Conservation (phyloP, 2,797 vertebrate genomes). For the Poeciliopsis presidionis region DNA sequence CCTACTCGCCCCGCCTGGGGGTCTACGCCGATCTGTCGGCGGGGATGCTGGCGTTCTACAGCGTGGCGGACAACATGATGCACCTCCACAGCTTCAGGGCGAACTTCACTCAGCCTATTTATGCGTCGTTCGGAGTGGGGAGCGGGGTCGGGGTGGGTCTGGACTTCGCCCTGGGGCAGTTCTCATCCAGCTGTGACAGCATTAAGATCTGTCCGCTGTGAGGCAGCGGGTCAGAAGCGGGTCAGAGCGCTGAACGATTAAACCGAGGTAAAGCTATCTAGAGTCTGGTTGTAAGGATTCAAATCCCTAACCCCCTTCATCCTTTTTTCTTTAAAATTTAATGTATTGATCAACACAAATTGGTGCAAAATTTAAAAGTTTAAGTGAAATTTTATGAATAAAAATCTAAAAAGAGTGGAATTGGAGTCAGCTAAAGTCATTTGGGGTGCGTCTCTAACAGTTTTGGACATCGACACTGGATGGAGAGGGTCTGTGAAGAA, state of each 20-base stretch:
- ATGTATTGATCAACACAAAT: neutral
- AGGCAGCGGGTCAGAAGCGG: neutral
- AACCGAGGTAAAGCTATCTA: neutral
- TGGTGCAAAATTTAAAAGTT: neutral
- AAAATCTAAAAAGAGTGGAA: neutral
- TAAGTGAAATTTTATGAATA: neutral
- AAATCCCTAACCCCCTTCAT: neutral
- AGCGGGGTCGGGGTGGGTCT: slow-evolving; percentile 81
- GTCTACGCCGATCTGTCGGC: slow-evolving; percentile 73
- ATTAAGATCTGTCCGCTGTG: slow-evolving; percentile 81
- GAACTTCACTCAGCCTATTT: slow-evolving; percentile 77
- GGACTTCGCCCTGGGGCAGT: slow-evolving; percentile 83
- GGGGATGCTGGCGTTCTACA: slow-evolving; percentile 76
- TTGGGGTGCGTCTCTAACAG: neutral
- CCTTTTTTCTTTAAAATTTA: neutral
- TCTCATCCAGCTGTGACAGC: slow-evolving; percentile 77
- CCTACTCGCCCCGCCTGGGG: slow-evolving; percentile 81
- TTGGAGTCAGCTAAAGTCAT: neutral
- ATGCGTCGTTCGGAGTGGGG: slow-evolving; percentile 81
- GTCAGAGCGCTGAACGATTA: neutral
- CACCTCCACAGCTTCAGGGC: slow-evolving; percentile 77
- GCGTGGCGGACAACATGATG: slow-evolving; percentile 76
- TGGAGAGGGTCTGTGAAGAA: neutral
- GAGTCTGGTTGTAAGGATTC: neutral
- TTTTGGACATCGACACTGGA: neutral